Conservation (phyloP, 1,140 invertebrate genomes). For the Aphis craccivora region DNA sequence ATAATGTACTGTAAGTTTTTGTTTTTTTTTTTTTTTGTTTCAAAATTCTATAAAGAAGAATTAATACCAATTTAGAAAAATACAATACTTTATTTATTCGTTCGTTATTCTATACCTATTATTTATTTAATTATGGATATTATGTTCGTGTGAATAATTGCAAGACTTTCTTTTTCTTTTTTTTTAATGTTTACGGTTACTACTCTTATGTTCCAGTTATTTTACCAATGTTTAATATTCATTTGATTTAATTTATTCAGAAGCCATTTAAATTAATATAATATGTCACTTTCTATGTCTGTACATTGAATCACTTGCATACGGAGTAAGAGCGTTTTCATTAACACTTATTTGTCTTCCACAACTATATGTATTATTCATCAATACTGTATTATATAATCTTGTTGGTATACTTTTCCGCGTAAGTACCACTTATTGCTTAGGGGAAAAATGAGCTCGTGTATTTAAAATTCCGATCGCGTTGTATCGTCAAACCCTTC, state of each 20-base stretch:
- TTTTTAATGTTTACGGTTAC: not conserved
- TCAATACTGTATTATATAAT: not conserved
- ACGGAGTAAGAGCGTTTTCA: not conserved
- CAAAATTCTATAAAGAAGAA: not conserved
- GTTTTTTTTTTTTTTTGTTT: not conserved
- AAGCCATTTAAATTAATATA: slow-evolving; percentile 22
- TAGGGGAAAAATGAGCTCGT: not conserved
- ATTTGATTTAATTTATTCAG: not conserved
- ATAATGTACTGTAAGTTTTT: not conserved
- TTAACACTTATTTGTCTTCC: not conserved
- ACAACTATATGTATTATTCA: not conserved
- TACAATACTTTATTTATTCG: not conserved
- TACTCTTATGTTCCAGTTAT: not conserved
- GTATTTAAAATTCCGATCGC: not conserved
- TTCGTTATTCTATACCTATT: not conserved
- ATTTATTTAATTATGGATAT: not conserved
- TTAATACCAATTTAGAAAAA: not conserved
- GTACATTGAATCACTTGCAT: not conserved
- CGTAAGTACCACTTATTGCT: not conserved
- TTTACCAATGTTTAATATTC: not conserved
- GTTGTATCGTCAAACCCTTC: not conserved
- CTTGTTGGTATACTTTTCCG: not conserved
- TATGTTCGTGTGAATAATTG: slow-evolving; percentile 10
- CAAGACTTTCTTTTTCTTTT: not conserved
- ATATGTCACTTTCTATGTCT: not conserved